Conservation (phyloP, 2,113 vertebrate genomes). For the Etheostoma cragini region DNA sequence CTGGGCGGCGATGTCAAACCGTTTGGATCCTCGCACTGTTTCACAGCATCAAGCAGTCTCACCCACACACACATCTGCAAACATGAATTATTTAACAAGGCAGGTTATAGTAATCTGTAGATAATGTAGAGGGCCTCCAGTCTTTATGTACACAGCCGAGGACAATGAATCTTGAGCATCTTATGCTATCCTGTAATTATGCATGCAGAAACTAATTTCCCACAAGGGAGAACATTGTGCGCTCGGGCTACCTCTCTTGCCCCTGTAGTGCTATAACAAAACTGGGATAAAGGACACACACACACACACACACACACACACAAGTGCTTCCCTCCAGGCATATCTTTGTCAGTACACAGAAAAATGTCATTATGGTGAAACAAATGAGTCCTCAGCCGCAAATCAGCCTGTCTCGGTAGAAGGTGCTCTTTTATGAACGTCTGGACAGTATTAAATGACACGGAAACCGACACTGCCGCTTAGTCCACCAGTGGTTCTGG, state of each 20-base stretch:
- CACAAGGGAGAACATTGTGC: slow-evolving; percentile 69
- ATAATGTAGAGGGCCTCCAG: slow-evolving; percentile 39
- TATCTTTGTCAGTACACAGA: slow-evolving; percentile 36
- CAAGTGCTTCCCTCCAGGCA: slow-evolving; percentile 39
- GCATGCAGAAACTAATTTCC: slow-evolving; percentile 73
- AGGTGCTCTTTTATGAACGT: slow-evolving; percentile 25
- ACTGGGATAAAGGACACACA: not conserved
- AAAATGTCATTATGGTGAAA: slow-evolving; percentile 61
- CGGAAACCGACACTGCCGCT: slow-evolving; percentile 19
- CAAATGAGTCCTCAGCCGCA: slow-evolving; percentile 50
- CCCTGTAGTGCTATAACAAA: slow-evolving; percentile 42
- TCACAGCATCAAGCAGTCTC: slow-evolving; percentile 2
- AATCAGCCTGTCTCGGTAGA: slow-evolving; percentile 2
- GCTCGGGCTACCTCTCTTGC: slow-evolving; percentile 39
- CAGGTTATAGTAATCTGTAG: slow-evolving; percentile 41
- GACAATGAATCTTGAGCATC: slow-evolving; percentile 59
- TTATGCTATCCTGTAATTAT: slow-evolving; percentile 74
- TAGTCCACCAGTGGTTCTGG: slow-evolving; percentile 22
- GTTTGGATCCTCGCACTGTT: not conserved
- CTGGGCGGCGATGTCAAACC: not conserved
- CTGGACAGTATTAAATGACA: slow-evolving; percentile 30
- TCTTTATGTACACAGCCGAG: slow-evolving; percentile 25
- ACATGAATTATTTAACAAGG: slow-evolving; percentile 45
- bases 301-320: not conserved
- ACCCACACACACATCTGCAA: slow-evolving; percentile 20